phyloP scores from a whole-genome alignment of 2,113 vertebrate species.

The Laterallus jamaicensis region DNA sequence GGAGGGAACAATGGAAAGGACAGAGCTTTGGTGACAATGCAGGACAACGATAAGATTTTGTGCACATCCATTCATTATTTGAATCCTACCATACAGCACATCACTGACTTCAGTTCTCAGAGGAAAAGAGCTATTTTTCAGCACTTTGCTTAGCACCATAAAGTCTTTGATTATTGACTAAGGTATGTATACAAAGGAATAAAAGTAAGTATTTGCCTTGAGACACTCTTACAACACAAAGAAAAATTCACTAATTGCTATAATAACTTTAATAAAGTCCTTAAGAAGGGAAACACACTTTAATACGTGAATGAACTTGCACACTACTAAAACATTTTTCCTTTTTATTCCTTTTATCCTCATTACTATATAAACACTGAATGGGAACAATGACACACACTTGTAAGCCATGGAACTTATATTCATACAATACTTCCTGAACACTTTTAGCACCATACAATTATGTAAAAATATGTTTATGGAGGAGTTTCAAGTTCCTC shows the following conservation, averaged over 20 bases:
- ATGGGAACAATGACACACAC: neutral
- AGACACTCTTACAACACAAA: neutral
- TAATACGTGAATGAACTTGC: neutral
- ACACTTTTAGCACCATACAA: neutral
- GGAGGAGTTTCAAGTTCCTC: neutral
- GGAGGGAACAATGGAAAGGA: neutral
- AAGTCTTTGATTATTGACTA: neutral
- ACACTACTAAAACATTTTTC: neutral
- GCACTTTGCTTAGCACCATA: neutral
- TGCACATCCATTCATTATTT: neutral
- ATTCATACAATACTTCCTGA: neutral
- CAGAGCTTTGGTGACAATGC: neutral
- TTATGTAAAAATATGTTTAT: neutral
- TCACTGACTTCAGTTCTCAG: neutral
- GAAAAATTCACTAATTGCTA: neutral
- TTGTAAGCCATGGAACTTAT: neutral
- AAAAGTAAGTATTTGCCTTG: neutral
- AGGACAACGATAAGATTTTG: neutral
- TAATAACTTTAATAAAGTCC: neutral
- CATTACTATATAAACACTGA: neutral
- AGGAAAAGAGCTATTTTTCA: neutral
- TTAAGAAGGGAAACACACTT: neutral
- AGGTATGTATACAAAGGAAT: neutral
- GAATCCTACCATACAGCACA: rapidly evolving
- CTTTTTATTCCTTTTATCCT: neutral